phyloP scores from a whole-genome alignment of 2,888 invertebrate species.

The Heliconius ismenius region DNA sequence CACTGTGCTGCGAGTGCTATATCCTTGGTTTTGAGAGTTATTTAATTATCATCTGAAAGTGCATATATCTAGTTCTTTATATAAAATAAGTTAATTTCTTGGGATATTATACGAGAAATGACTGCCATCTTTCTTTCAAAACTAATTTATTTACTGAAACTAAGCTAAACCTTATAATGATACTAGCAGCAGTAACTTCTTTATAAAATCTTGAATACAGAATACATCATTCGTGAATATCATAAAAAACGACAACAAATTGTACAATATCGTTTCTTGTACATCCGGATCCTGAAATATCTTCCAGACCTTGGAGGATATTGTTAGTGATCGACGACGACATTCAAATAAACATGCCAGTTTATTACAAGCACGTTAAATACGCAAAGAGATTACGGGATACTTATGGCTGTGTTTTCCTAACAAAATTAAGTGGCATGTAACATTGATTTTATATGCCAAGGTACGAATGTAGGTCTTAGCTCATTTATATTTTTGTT shows the following conservation, averaged over 20 bases:
- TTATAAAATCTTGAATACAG: too few species aligned
- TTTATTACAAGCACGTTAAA: slow-evolving; percentile 43
- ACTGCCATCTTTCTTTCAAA: neutral
- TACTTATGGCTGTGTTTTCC: slow-evolving; percentile 34
- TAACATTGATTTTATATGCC: slow-evolving; percentile 24
- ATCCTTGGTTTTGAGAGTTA: neutral
- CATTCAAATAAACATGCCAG: slow-evolving; percentile 44
- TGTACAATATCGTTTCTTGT: slow-evolving; percentile 9
- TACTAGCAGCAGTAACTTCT: neutral
- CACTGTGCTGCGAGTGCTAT: neutral
- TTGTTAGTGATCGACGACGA: slow-evolving; percentile 36
- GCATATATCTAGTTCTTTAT: neutral
- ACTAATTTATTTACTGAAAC: neutral
- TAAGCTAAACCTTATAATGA: neutral
- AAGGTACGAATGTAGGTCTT: slow-evolving; percentile 11
- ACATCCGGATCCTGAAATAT: slow-evolving; percentile 11
- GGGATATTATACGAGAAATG: neutral
- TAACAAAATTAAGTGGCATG: slow-evolving; percentile 28
- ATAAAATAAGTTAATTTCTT: neutral
- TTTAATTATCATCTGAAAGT: neutral
- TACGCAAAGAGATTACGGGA: slow-evolving; percentile 34
- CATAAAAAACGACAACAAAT: neutral
- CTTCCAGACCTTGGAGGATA: slow-evolving; percentile 15
- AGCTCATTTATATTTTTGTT: neutral
- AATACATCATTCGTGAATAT: neutral